Percentiles rank a stretch among this genome's conserved stretches.
Evolutionary conservation across 2,113 vertebrate species (phyloP).

Genomic region (Pelusios castaneus): DNA sequence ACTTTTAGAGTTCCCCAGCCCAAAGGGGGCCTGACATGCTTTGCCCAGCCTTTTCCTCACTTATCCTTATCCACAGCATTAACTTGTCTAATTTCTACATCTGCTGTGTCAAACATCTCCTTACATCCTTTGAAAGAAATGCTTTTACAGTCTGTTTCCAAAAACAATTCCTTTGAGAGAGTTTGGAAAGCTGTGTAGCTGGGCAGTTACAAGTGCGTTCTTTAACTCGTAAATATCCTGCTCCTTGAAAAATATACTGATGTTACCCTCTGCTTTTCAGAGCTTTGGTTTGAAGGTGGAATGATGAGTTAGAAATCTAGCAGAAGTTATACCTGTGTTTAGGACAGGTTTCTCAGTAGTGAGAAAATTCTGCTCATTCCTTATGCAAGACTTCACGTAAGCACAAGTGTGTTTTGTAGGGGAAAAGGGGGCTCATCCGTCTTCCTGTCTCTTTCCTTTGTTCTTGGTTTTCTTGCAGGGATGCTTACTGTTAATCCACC

Average conservation of each 20-base stretch:
- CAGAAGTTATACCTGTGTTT: rapidly evolving
- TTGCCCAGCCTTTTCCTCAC: background rate
- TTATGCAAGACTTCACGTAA: background rate
- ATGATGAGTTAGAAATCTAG: background rate
- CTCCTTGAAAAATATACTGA: rapidly evolving
- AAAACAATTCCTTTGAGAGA: background rate
- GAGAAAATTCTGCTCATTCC: background rate
- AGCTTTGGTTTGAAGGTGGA: background rate
- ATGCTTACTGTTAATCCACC: background rate
- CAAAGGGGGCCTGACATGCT: background rate
- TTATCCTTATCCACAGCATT: background rate
- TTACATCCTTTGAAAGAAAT: background rate
- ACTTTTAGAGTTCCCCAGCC: background rate
- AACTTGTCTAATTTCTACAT: background rate
- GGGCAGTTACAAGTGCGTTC: background rate
- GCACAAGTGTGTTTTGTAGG: background rate
- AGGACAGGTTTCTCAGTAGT: background rate
- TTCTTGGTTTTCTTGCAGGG: background rate
- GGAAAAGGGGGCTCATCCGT: rapidly evolving
- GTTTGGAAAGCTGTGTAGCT: background rate
- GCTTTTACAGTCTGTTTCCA: background rate
- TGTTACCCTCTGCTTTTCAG: background rate
- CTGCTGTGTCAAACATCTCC: background rate
- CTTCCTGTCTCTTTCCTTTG: background rate
- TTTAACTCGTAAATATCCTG: rapidly evolving